Base-by-base conservation (phyloP, 2,113 vertebrate species). In the Hydropotes inermis region DNA sequence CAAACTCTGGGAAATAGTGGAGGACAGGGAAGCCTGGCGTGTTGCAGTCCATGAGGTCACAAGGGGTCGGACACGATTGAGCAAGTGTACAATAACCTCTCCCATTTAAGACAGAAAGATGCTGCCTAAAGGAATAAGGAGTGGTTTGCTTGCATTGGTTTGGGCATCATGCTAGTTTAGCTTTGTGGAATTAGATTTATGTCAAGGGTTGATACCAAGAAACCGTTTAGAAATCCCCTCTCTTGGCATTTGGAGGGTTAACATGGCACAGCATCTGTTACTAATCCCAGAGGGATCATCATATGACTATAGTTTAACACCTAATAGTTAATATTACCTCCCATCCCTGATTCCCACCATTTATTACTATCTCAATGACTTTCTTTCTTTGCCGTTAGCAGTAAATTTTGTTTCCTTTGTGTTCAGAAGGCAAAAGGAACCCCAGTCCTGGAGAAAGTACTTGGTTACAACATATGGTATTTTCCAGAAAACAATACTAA, bases 381-480 rank as follows among this genome's bases (percentile, higher is more conserved):
- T 45, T 94, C 47, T 25, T 36, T 52, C 9, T n/a, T 39, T 89
- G 14, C 28, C 74, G 43, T 47, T 91, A 91, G 33, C 30, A 84
- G 58, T 84, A 76, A 64, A 30, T 88, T 92, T 43, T 95, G 27
- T 97, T 92, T 96, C n/a, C 36, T 94, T 93, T 95, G 87, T 11
- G 3, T 90, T 89, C 91, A 98, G 97, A 97, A 97, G 27, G 67
- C 92, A 86, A 96, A 15, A 86, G 97, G 84, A 96, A 47, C 96
- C 15, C 98, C 97, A 14, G 39, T 70, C 14, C 70, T 97, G 88
- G 96, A 98, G 76, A 96, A 94, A 50, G 39, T 85, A 25, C 60
- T 98, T 94, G 98, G 98, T 64, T 99, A 99, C 97, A 98, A 82
- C 94, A 95, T 99, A 95, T 36, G 91, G 47, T 99, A 98, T 96